Conservation (phyloP, 2,888 invertebrate species). For the Hypomecis punctinalis region DNA sequence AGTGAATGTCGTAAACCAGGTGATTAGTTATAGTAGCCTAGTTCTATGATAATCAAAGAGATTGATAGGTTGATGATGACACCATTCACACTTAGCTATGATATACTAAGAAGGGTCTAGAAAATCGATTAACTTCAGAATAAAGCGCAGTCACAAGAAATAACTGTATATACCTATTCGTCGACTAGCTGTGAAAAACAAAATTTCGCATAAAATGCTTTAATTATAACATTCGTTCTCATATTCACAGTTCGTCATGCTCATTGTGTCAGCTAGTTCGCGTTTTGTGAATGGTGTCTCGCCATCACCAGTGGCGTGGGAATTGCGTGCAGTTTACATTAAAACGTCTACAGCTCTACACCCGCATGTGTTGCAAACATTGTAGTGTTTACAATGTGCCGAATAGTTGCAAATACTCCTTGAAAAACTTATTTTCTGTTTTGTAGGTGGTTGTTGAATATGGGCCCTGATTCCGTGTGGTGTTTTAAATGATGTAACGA, state of each 20-base stretch:
- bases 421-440: too few relatives aligned
- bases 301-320: conserved; percentile 53
- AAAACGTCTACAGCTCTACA: conserved; percentile 45
- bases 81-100: too few relatives aligned
- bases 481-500: too few relatives aligned
- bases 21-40: background rate
- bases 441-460: too few relatives aligned
- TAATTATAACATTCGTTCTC: conserved; percentile 26
- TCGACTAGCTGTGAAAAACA: conserved; percentile 11
- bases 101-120: background rate
- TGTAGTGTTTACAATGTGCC: background rate
- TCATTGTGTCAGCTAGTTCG: conserved; percentile 42
- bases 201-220: conserved; percentile 18
- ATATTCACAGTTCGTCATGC: conserved; percentile 45
- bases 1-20: conserved; percentile 7
- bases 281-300: conserved; percentile 48
- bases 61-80: background rate
- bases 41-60: background rate
- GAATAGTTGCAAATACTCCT: too few relatives aligned
- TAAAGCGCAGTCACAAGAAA: background rate
- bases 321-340: conserved; percentile 53
- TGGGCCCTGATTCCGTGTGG: too few relatives aligned
- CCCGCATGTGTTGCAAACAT: conserved; percentile 56
- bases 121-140: background rate
- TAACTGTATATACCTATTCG: background rate